Evolutionary conservation across 2,888 invertebrate species (phyloP), one percentile per base, ranked within the genome.

Genomic region (Drosophila phalerata): DNA sequence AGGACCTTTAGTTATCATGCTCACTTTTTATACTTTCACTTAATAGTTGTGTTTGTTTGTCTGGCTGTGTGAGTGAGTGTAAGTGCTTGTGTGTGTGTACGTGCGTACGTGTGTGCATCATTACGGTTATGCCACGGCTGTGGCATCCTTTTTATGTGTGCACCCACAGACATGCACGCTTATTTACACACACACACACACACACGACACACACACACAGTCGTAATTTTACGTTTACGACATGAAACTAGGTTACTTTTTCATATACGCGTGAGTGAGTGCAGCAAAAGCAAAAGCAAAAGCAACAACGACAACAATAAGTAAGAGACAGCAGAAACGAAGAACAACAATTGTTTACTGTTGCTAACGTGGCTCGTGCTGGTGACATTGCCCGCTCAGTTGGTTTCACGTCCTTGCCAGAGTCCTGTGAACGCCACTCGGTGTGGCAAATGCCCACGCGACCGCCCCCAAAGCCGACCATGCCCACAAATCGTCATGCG

Each of bases 11-110:
- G 86, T 85, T 88, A 88, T 82, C 83, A 69, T 85, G 90, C 74
- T 89, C 88, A 85, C 90, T 89, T 84, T 85, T 88, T 85, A 85
- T 89, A 70, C 90, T 69, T 88, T 85, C 84, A 77, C 89, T 88
- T 89, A 89, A 89, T 89, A 85, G 86, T 89, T 89, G 73, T 82
- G 85, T 88, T 73, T 85, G 74, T 77, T 68, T 69, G 45, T 58
- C 34, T 51, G 42, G 52, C 45, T 42, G 49, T 64, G 65, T 48
- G 28, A 1, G 37, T 51, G 37, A 45, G 38, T 62, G 65, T 61
- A 48, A 19, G 42, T 42, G 19, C 13, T 11, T 42, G 42, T 63
- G 53, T 57, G 53, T 57, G 55, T 30, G 42, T 48, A 38, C 22
- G 56, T 62, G 61, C 48, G 34, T 56, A 19, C 30, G 51, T 66